Evolutionary conservation across 2,888 invertebrate genomes (phyloP).

Genomic region (Petrolisthes manimaculis): DNA sequence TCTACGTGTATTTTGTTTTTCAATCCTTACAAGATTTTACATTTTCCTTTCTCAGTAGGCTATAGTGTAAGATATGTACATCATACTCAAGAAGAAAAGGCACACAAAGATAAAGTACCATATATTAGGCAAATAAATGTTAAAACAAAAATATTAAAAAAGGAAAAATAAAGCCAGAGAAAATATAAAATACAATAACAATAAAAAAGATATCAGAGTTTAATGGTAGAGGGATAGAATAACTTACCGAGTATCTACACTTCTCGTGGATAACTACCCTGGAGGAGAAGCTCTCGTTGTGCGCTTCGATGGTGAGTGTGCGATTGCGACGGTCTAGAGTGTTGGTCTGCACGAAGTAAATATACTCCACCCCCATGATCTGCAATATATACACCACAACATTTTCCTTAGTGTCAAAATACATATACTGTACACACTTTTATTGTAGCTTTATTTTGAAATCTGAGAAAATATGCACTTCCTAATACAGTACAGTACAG

Average conservation of each 20-base stretch:
- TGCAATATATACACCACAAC: constrained; percentile 69
- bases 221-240: not conserved
- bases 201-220: not conserved
- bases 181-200: not conserved
- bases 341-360: constrained; percentile 92
- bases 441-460: too few relatives aligned
- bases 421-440: too few relatives aligned
- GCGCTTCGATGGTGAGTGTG: constrained; percentile 88
- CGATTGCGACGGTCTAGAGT: constrained; percentile 83
- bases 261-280: constrained; percentile 88
- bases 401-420: too few relatives aligned
- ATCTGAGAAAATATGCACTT: too few relatives aligned
- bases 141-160: not conserved
- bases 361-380: constrained; percentile 92
- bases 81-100: not conserved
- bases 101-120: not conserved
- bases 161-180: not conserved
- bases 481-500: too few relatives aligned
- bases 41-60: not conserved
- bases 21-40: not conserved
- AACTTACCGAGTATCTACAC: constrained; percentile 87
- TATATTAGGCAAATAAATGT: not conserved
- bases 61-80: too few relatives aligned
- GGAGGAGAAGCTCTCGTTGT: constrained; percentile 89
- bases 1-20: not conserved